Evolutionary conservation across 2,888 invertebrate genomes (phyloP).

Genomic region (Emmelina monodactyla): DNA sequence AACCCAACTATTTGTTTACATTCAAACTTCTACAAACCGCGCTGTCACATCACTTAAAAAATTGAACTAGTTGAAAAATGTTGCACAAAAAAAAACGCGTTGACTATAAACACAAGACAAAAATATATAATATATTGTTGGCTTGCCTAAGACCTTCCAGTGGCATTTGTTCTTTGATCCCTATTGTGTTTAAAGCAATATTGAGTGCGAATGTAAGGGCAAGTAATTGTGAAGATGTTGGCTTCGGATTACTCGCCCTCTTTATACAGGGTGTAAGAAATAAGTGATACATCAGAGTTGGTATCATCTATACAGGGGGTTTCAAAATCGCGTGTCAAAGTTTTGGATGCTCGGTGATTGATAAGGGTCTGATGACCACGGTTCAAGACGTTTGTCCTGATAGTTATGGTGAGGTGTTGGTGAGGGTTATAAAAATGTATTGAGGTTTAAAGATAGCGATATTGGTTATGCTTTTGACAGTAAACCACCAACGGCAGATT

Average conservation of each 20-base stretch:
- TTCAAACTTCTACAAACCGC: no score
- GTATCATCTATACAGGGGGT: constrained; percentile 15
- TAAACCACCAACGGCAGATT: no score
- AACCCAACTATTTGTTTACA: no score
- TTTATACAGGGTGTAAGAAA: constrained; percentile 21
- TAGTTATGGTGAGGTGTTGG: not conserved
- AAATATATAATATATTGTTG: no score
- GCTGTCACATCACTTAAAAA: no score
- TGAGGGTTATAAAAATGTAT: no score
- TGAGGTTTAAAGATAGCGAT: no score
- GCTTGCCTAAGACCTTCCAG: no score
- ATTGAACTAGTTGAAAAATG: no score
- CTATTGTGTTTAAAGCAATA: constrained; percentile 43
- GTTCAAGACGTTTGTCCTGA: not conserved
- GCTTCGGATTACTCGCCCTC: constrained; percentile 38
- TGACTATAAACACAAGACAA: no score
- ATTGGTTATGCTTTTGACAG: no score
- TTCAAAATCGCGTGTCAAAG: constrained; percentile 3
- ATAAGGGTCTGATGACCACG: constrained; percentile 1
- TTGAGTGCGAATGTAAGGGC: constrained; percentile 50
- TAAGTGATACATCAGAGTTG: constrained; percentile 57
- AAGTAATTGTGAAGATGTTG: constrained; percentile 53
- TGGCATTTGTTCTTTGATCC: constrained; percentile 10
- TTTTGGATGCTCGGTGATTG: constrained; percentile 1
- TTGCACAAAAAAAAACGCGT: no score